Base-by-base conservation (phyloP, 1,140 invertebrate species). In the Pygmarrhopalites habei region DNA sequence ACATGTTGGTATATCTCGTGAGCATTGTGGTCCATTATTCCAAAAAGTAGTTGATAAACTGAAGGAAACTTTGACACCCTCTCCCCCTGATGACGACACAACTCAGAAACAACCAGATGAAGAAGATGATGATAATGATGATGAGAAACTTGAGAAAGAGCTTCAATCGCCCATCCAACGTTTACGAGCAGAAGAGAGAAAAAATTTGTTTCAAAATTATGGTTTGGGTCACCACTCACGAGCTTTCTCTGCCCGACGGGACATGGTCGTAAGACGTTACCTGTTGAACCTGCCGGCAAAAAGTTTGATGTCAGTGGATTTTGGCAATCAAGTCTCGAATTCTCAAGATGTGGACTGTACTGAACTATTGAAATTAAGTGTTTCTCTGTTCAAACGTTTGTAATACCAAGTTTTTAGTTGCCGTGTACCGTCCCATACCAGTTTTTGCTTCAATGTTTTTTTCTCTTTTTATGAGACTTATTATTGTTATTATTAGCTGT, bases 1-100 rank as follows among this genome's bases (percentile, higher is more conserved):
- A 17, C 80, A 86, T 47, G 81, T 89, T 63, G 87, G 87, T 1
- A 79, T 90, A 44, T 88, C 86, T 10, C 58, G 62, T 1, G 63
- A 58, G 12, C 66, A 69, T 52, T 60, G 58, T 32, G 69, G 72
- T 17, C 57, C 52, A 17, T 35, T 73, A 15, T 55, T 66, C n/a
- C 39, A 62, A 15, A 65, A 63, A 49, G 58, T 70, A 30, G 46
- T 62, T 2, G 44, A 53, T 1, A 55, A 59, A 23, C 43, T 68
- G 17, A 63, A 52, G 41, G 51, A 3, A 10, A 57, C 25, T 43
- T 57, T 10, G 52, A 62, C 46, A 53, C 56, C 47, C 47, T 47
- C 19, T n/a, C n/a, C n/a, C n/a, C n/a, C n/a, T n/a, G n/a, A n/a
- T n/a, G n/a, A n/a, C n/a, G n/a, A n/a, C n/a, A n/a, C n/a, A n/a